phyloP scores from a whole-genome alignment of 1,140 invertebrate species.

The Drosophila ironensis region DNA sequence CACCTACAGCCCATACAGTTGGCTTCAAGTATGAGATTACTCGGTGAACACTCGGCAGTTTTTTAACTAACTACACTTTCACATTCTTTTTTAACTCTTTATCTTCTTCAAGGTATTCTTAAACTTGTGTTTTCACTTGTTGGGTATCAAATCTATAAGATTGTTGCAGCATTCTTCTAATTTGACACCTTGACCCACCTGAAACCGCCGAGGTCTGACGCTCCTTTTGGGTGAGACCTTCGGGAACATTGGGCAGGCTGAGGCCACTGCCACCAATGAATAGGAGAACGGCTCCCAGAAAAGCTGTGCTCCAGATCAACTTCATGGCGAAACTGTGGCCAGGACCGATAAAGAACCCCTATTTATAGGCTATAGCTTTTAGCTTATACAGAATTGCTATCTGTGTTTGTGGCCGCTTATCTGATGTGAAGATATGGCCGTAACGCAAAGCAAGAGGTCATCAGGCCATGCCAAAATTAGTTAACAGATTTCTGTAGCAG shows the following conservation, averaged over 20 bases:
- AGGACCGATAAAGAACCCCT: not conserved
- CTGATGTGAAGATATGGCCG: slow-evolving; percentile 9
- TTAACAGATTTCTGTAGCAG: not conserved
- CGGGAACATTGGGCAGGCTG: slow-evolving; percentile 20
- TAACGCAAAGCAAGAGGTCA: not conserved
- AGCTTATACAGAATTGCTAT: slow-evolving; percentile 13
- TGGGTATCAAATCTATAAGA: too few species aligned
- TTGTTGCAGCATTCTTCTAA: too few species aligned
- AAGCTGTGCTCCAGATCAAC: slow-evolving; percentile 29
- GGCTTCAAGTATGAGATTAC: too few species aligned
- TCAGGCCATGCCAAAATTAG: not conserved
- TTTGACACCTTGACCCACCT: slow-evolving; percentile 38
- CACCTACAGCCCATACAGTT: too few species aligned
- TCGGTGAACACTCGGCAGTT: too few species aligned
- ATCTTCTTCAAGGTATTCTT: too few species aligned
- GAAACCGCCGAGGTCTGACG: slow-evolving; percentile 23
- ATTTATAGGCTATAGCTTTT: slow-evolving; percentile 47
- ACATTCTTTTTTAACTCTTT: too few species aligned
- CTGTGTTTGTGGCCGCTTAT: slow-evolving; percentile 10
- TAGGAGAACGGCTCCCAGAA: slow-evolving; percentile 23
- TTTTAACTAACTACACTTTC: too few species aligned
- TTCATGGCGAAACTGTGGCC: slow-evolving; percentile 45
- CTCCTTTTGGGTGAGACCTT: slow-evolving; percentile 23
- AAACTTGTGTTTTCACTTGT: too few species aligned
- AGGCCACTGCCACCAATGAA: slow-evolving; percentile 12